phyloP scores from a whole-genome alignment of 2,113 vertebrate genomes.

The Lampris incognitus region DNA sequence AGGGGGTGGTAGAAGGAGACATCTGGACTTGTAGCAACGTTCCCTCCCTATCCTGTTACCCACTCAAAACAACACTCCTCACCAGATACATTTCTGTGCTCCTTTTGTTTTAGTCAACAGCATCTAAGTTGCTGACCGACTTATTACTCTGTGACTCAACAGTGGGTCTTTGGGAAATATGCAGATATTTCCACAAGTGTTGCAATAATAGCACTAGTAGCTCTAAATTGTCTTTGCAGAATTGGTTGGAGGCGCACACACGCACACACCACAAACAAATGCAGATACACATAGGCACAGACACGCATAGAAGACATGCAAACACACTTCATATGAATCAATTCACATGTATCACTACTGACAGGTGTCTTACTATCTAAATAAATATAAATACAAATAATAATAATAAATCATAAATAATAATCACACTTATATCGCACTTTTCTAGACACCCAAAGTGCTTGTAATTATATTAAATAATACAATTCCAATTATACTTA shows the following conservation, averaged over 20 bases:
- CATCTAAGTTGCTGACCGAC: neutral
- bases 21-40: neutral
- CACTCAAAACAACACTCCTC: neutral
- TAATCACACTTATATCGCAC: too few relatives aligned
- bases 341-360: too few relatives aligned
- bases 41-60: neutral
- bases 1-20: conserved; percentile 56
- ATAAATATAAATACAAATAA: too few relatives aligned
- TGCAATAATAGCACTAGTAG: too few relatives aligned
- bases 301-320: neutral
- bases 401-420: too few relatives aligned
- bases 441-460: too few relatives aligned
- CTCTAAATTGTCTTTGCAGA: neutral
- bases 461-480: too few relatives aligned
- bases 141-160: neutral
- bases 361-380: too few relatives aligned
- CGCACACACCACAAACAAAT: neutral
- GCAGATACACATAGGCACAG: too few relatives aligned
- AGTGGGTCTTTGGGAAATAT: too few relatives aligned
- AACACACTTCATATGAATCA: neutral
- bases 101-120: neutral
- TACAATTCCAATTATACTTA: too few relatives aligned
- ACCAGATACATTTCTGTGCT: neutral
- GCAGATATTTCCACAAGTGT: too few relatives aligned
- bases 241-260: neutral